Evolutionary conservation across 2,113 vertebrate species (phyloP).

Genomic region (Ornithorhynchus anatinus): DNA sequence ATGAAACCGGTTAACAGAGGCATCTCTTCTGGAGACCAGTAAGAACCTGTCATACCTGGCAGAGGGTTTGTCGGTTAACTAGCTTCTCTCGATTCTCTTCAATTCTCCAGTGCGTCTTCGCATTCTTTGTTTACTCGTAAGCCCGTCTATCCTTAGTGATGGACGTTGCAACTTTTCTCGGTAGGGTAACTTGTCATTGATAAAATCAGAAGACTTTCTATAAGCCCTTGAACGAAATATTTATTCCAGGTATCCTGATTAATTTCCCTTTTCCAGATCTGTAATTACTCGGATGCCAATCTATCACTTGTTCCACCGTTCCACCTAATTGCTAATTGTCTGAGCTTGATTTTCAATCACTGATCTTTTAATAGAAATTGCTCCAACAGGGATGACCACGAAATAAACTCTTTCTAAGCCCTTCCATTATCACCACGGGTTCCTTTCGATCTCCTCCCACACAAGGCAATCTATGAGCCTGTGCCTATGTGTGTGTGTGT

Average conservation of each 20-base stretch:
- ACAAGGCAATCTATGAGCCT: background rate
- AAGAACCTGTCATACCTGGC: too few relatives aligned
- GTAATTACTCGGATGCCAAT: constrained; percentile 9
- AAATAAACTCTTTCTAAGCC: background rate
- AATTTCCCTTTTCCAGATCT: background rate
- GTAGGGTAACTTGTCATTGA: too few relatives aligned
- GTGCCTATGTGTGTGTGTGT: background rate
- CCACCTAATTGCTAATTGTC: constrained; percentile 7
- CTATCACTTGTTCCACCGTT: background rate
- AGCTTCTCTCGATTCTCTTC: too few relatives aligned
- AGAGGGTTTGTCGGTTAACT: too few relatives aligned
- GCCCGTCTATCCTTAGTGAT: too few relatives aligned
- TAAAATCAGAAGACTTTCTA: too few relatives aligned
- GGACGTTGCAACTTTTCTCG: too few relatives aligned
- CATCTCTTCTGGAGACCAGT: too few relatives aligned
- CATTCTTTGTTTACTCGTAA: too few relatives aligned
- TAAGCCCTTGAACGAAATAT: background rate
- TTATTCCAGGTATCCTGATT: constrained; percentile 12
- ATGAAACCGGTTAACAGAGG: too few relatives aligned
- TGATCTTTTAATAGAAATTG: background rate
- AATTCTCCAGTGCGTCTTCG: too few relatives aligned
- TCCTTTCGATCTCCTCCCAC: background rate
- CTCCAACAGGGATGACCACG: background rate
- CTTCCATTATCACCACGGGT: background rate
- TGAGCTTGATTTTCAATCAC: constrained; percentile 21